Percentiles rank a stretch among this genome's conserved stretches.
Conservation (phyloP, 2,888 invertebrate genomes). For the Papilio demoleus region DNA sequence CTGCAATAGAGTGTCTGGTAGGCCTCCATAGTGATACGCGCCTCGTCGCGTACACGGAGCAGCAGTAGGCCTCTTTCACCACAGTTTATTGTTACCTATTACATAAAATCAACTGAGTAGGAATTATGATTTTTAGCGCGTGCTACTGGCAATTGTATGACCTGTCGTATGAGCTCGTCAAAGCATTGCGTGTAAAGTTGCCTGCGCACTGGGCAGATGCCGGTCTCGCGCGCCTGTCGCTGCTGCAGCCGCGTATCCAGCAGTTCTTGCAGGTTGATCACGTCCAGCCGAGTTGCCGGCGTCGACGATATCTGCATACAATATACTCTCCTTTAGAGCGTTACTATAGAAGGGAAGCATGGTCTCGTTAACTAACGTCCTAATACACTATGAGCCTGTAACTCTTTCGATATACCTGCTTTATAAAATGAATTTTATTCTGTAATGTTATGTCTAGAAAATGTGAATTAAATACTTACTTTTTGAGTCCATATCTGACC, state of each 20-base stretch:
- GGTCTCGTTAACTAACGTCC: too few species aligned
- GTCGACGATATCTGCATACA: slow-evolving; percentile 94
- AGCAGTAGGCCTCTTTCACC: slow-evolving; percentile 97
- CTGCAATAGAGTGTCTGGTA: slow-evolving; percentile 98
- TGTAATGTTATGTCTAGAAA: too few species aligned
- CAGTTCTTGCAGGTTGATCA: slow-evolving; percentile 97
- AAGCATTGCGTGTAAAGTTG: slow-evolving; percentile 98
- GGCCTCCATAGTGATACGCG: slow-evolving; percentile 97
- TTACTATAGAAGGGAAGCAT: too few species aligned
- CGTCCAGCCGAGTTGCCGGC: slow-evolving; percentile 97
- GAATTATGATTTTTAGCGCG: neutral
- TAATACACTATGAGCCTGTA: too few species aligned
- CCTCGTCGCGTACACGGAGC: slow-evolving; percentile 96
- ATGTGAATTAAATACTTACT: slow-evolving; percentile 62
- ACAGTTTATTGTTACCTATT: slow-evolving; percentile 97
- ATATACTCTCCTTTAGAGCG: neutral
- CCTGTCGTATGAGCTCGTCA: slow-evolving; percentile 85
- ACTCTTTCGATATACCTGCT: too few species aligned
- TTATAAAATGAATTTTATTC: too few species aligned
- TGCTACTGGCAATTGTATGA: slow-evolving; percentile 42
- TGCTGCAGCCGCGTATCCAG: slow-evolving; percentile 95
- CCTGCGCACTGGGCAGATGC: slow-evolving; percentile 96
- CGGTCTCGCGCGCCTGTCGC: slow-evolving; percentile 97
- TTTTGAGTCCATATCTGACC: slow-evolving; percentile 96
- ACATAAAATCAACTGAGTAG: neutral